Base-by-base conservation (phyloP, 2,797 vertebrate genomes). In the Gallirallus australis region DNA sequence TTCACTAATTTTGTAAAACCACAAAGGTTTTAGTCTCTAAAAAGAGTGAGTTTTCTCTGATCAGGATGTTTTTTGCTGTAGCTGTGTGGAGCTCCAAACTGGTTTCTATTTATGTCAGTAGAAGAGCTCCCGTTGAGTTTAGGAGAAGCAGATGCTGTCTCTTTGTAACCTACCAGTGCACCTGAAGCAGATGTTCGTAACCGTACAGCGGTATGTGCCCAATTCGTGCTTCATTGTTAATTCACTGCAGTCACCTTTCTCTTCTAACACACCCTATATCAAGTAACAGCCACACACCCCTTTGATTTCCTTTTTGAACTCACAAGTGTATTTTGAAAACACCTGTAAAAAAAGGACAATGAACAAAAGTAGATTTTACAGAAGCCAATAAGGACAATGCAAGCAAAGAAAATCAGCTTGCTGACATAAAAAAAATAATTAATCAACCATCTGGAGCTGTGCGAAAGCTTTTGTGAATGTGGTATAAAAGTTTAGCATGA, bases 391-490 rank as follows among this genome's bases (percentile, higher is more conserved):
- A 50, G 37, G 63, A 89, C 52, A 94, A 82, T 73, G 28, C 35
- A 94, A 87, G 75, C 77, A 69, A 89, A 89, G 64, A 59, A 94
- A 76, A 86, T 2, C 39, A 66, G 28, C 90, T 86, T 84, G 42
- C 27, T 2, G 1, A 76, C 60, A 73, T 68, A 54, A 57, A 52
- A 82, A 61, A 52, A 81, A 79, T 7, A 40, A 30, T 71, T 86
- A 91, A 87, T 70, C 77, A 93, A 75, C 54, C 75, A 86, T 93
- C 65, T 94, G 82, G 71, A 93, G 16, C n/a, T 83, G 35, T 90
- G 56, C 0, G 0, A 92, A 94, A 89, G 35, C 50, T 85, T 93
- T 66, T 66, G 31, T 73, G 45, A 82, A 93, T 53, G 35, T 61
- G 24, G 19, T 57, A 37, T 54, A 81, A 90, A 95, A 94, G 57